Percentiles rank a stretch among this genome's conserved stretches.
Conservation (phyloP, 2,888 invertebrate genomes). For the Melanophora roralis region DNA sequence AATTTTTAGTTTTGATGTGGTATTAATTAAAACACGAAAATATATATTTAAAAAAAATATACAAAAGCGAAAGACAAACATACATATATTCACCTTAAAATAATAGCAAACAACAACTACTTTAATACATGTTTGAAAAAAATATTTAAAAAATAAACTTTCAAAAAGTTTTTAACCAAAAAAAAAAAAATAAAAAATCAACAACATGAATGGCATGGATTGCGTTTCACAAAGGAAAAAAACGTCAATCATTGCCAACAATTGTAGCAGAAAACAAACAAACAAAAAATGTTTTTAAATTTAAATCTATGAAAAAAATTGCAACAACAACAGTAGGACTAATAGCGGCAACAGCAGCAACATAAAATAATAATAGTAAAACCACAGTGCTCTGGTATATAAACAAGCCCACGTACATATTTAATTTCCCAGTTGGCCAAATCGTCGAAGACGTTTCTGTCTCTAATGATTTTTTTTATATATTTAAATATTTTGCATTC, state of each 20-base stretch:
- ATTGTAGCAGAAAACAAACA: slow-evolving; percentile 30
- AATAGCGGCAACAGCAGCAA: slow-evolving; percentile 46
- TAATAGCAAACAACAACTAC: neutral
- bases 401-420: neutral
- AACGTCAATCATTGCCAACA: slow-evolving; percentile 58
- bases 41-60: slow-evolving; percentile 40
- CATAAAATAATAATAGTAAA: slow-evolving; percentile 49
- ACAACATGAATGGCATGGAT: slow-evolving; percentile 55
- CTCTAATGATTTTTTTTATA: too few relatives aligned
- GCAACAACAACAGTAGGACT: slow-evolving; percentile 7
- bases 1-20: slow-evolving; percentile 40
- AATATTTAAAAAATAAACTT: slow-evolving; percentile 41
- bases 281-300: neutral
- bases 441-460: too few relatives aligned
- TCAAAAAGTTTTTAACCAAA: slow-evolving; percentile 46
- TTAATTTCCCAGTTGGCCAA: neutral
- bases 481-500: too few relatives aligned
- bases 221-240: slow-evolving; percentile 56
- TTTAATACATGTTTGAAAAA: slow-evolving; percentile 17
- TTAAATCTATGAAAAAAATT: neutral
- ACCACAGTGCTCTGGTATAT: slow-evolving; percentile 32
- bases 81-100: slow-evolving; percentile 10
- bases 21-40: slow-evolving; percentile 51
- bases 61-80: neutral
- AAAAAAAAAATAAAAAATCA: slow-evolving; percentile 24